Conservation (phyloP, 2,888 invertebrate species). For the Chloroclysta siterata region DNA sequence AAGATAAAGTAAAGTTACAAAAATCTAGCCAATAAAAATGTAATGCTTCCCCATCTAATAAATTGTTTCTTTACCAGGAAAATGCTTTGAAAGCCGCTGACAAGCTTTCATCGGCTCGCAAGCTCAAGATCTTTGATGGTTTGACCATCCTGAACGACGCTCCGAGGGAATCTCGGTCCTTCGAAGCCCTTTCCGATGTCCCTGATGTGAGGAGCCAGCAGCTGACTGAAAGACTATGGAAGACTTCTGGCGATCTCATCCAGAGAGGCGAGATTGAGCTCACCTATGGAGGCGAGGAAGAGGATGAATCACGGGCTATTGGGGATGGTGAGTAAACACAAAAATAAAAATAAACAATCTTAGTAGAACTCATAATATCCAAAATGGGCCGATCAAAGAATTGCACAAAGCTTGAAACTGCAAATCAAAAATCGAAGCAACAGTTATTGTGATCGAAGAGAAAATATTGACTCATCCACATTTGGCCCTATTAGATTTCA, state of each 20-base stretch:
- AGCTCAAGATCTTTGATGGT: constrained; percentile 68
- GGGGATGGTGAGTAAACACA: constrained; percentile 58
- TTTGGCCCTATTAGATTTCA: not conserved
- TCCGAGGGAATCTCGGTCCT: constrained; percentile 65
- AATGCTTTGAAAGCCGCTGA: constrained; percentile 73
- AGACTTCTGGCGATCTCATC: constrained; percentile 64
- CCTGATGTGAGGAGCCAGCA: constrained; percentile 63
- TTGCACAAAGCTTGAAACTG: not conserved
- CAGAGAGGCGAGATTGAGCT: constrained; percentile 70
- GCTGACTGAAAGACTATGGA: constrained; percentile 70
- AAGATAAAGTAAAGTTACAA: not conserved
- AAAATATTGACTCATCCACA: not conserved
- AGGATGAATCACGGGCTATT: constrained; percentile 67
- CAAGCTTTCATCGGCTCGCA: constrained; percentile 63
- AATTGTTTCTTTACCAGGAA: constrained; percentile 58
- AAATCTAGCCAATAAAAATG: not conserved
- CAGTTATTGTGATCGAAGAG: not conserved
- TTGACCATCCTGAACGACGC: constrained; percentile 69
- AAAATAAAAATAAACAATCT: not conserved
- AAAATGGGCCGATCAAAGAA: not conserved
- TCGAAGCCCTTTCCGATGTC: constrained; percentile 66
- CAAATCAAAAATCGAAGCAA: too few relatives aligned
- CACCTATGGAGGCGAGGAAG: constrained; percentile 63
- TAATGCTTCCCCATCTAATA: constrained; percentile 19
- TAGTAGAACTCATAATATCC: not conserved